Percentiles rank a stretch among this genome's conserved stretches.
These are phyloP conservation scores for Drosophila malerkotliana DNA, from an alignment of 1,140 invertebrate genomes.

Conservation along the genomic window DNA sequence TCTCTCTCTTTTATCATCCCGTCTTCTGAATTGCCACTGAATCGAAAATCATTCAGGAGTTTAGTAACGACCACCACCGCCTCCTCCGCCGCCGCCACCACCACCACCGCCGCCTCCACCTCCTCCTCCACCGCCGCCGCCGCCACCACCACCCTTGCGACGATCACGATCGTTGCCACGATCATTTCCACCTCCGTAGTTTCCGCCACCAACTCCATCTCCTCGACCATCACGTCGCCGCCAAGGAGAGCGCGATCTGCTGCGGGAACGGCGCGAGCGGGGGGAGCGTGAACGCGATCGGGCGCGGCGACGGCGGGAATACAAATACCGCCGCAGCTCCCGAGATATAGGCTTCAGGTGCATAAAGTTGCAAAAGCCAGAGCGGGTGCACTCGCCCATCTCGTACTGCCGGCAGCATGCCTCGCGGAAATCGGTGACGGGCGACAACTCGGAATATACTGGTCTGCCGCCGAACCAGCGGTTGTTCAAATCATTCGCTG, in stretches of 20 bases:
- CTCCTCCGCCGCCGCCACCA: conserved; percentile 1
- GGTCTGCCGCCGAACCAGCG: conserved; percentile 99
- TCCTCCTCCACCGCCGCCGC: conserved; percentile 9
- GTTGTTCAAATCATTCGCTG: conserved; percentile 98
- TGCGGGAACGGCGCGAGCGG: conserved; percentile 69
- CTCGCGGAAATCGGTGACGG: conserved; percentile 99
- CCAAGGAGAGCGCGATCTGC: conserved; percentile 85
- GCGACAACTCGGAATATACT: conserved; percentile 98
- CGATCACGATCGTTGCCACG: conserved; percentile 34
- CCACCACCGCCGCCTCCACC: conserved; percentile 17
- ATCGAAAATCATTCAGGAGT: conserved; percentile 24
- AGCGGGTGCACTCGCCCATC: conserved; percentile 99
- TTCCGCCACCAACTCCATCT: conserved; percentile 34
- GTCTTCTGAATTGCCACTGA: conserved; percentile 16
- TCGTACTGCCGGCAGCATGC: conserved; percentile 99
- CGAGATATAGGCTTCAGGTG: conserved; percentile 99
- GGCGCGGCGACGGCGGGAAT: conserved; percentile 85
- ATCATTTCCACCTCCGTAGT: conserved; percentile 33
- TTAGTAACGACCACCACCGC: conserved; percentile 57
- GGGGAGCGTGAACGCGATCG: conserved; percentile 83
- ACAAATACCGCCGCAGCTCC: conserved; percentile 91
- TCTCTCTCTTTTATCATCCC: conserved; percentile 25
- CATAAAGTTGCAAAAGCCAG: conserved; percentile 99
- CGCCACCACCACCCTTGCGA: conserved; percentile 22
- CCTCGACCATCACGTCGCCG: conserved; percentile 63